These are phyloP conservation scores for Hololepta plana DNA, from an alignment of 2,888 invertebrate species.

Conservation along the genomic window DNA sequence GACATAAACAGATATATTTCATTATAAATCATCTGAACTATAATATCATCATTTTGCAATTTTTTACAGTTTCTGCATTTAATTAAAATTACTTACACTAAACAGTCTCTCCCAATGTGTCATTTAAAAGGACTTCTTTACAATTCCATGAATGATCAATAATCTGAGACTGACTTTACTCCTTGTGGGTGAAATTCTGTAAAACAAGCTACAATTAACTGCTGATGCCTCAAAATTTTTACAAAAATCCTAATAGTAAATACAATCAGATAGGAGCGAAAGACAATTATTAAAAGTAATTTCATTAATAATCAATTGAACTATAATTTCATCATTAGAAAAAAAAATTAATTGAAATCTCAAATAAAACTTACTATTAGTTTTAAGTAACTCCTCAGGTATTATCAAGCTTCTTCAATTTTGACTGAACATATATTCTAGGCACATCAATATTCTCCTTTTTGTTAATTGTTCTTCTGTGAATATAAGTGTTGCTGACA, in stretches of 20 bases:
- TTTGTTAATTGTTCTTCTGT: slow-evolving; percentile 76
- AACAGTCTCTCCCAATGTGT: background rate
- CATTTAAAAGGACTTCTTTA: too few species aligned
- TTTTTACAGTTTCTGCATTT: slow-evolving; percentile 1
- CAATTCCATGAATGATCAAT: too few species aligned
- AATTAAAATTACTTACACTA: slow-evolving; percentile 2
- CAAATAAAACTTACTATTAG: slow-evolving; percentile 1
- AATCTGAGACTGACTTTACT: too few species aligned
- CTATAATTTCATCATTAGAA: slow-evolving; percentile 18
- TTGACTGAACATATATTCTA: slow-evolving; percentile 84
- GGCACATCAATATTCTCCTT: slow-evolving; percentile 86
- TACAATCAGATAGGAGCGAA: slow-evolving; percentile 17
- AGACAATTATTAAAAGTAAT: slow-evolving; percentile 14
- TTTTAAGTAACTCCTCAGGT: slow-evolving; percentile 1
- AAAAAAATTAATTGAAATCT: slow-evolving; percentile 2
- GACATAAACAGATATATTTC: slow-evolving; percentile 13
- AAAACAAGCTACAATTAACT: slow-evolving; percentile 3
- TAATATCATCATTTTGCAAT: slow-evolving; percentile 5
- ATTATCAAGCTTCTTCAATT: slow-evolving; percentile 39
- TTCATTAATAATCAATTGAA: slow-evolving; percentile 19
- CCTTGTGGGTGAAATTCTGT: too few species aligned
- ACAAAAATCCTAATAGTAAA: background rate
- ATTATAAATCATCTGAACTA: slow-evolving; percentile 10
- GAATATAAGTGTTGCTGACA: slow-evolving; percentile 55
- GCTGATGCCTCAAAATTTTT: background rate